Evolutionary conservation across 2,113 vertebrate genomes (phyloP).

Genomic region (Lucifuga dentata): DNA sequence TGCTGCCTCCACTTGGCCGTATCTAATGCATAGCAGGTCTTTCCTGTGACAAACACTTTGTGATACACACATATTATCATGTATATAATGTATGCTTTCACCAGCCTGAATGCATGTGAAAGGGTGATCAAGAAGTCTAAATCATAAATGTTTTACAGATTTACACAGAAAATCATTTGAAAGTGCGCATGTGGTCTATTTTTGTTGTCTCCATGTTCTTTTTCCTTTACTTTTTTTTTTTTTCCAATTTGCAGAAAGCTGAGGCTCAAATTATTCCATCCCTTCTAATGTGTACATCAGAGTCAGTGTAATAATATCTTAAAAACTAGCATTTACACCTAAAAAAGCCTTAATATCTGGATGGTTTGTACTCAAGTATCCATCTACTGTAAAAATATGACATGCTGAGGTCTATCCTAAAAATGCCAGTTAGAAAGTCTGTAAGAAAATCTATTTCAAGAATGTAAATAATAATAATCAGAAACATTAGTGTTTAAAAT

Average conservation of each 20-base stretch:
- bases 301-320: conserved; percentile 55
- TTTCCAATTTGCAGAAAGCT: too few relatives aligned
- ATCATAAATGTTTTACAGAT: not conserved
- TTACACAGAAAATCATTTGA: too few relatives aligned
- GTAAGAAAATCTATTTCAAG: not conserved
- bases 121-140: not conserved
- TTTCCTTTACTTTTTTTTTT: too few relatives aligned
- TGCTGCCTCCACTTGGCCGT: conserved; percentile 66
- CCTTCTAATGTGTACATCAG: conserved; percentile 53
- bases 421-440: not conserved
- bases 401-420: conserved; percentile 37
- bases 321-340: conserved; percentile 69
- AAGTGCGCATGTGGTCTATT: too few relatives aligned
- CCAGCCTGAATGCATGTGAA: not conserved
- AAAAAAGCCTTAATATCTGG: conserved; percentile 34
- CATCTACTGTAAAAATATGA: conserved; percentile 44
- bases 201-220: too few relatives aligned
- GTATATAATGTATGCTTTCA: not conserved
- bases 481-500: too few relatives aligned
- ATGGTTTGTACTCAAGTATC: conserved; percentile 52
- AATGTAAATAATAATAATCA: too few relatives aligned
- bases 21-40: conserved; percentile 47
- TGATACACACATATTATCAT: conserved; percentile 10
- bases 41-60: conserved; percentile 21
- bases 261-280: conserved; percentile 34